Conservation (phyloP, 1,140 invertebrate genomes). For the Adoxophyes honmai region DNA sequence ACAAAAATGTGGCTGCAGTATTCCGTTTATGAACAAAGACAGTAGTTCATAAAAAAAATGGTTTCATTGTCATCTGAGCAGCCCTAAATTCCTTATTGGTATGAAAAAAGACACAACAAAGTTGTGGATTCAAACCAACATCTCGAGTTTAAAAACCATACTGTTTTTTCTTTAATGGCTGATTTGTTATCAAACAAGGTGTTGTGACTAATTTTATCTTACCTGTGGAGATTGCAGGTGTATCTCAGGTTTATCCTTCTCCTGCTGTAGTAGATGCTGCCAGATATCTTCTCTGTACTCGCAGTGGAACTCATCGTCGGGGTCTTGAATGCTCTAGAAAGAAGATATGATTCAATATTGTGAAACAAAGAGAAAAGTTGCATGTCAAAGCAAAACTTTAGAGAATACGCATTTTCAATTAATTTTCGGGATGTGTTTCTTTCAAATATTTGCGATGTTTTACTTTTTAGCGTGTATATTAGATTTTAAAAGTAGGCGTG, state of each 20-base stretch:
- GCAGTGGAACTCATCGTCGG: conserved; percentile 60
- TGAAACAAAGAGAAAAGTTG: background rate
- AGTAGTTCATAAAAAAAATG: no score
- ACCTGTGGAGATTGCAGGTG: conserved; percentile 73
- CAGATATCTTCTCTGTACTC: conserved; percentile 69
- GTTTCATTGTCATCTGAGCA: no score
- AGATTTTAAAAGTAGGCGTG: conserved; percentile 1
- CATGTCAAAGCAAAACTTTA: background rate
- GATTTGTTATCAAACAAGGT: no score
- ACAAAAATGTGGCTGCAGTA: no score
- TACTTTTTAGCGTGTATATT: background rate
- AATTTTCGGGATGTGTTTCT: background rate
- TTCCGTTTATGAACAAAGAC: no score
- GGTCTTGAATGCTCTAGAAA: conserved; percentile 45
- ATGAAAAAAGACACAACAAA: no score
- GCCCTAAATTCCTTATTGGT: no score
- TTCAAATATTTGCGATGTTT: background rate
- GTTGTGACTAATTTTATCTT: conserved; percentile 4
- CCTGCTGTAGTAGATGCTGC: conserved; percentile 65
- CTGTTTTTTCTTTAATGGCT: no score
- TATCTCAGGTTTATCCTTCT: conserved; percentile 58
- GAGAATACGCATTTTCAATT: background rate
- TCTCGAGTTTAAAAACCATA: no score
- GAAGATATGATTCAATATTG: conserved; percentile 18
- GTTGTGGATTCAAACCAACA: no score